Base-by-base conservation (phyloP, 2,113 vertebrate species). In the Epinephelus fuscoguttatus region DNA sequence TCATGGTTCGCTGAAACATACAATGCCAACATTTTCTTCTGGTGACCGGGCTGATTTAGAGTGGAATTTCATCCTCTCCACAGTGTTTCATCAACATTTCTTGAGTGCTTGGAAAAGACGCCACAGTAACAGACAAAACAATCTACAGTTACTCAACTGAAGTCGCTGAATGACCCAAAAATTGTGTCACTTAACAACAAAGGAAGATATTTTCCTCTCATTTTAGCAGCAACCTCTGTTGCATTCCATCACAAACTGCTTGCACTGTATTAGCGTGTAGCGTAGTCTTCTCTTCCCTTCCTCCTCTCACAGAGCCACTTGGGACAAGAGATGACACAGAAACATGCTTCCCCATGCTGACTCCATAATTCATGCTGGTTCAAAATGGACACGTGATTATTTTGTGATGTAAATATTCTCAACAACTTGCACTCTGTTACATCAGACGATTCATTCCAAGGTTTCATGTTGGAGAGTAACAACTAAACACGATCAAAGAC, bases 371-470 rank as follows among this genome's bases (percentile, higher is more conserved):
- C 61, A 74, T 30, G 30, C n/a, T 55, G 2, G 30, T 79, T 82
- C 57, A 56, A 55, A 47, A 71, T 75, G 67, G 40, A 59, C 37
- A 37, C 13, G 3, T 57, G 14, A 73, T 70, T 40, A 45, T 27
- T 66, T 23, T 45, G 10, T 77, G 53, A 80, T 45, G 49, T 40
- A 74, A 77, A 74, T 66, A 67, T 68, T 80, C 30, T 62, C 60
- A 70, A 82, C 17, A 62, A 53, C 50, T 89, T 84, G 72, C 88
- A 60, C 23, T 15, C 13, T 18, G 11, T 86, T 91, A 70, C 73
- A 87, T 91, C 74, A 89, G 63, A 74, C 17, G 52, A 19, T 84
- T 70, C 19, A 63, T 59, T 75, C 67, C 50, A 73, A 52, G 4
- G 15, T 60, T 82, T 50, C 30, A 45, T 12, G 14, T 13, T 71